Percentiles rank a stretch among this genome's conserved stretches.
Conservation (phyloP, 1,140 invertebrate genomes). For the Archivesica marissinica region DNA sequence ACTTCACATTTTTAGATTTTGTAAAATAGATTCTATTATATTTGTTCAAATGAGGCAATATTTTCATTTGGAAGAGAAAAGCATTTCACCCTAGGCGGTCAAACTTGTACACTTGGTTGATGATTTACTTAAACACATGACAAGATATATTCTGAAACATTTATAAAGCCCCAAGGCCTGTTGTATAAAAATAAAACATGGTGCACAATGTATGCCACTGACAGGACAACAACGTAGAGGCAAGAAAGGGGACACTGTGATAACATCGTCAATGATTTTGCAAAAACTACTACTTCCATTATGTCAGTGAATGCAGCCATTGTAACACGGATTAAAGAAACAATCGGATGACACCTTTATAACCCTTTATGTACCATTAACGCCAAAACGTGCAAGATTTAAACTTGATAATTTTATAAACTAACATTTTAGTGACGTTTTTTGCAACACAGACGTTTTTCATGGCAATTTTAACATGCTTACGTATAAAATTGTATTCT, state of each 20-base stretch:
- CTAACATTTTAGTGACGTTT: too few relatives aligned
- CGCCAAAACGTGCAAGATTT: neutral
- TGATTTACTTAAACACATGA: conserved; percentile 19
- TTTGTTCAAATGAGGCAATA: conserved; percentile 40
- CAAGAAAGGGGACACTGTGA: neutral
- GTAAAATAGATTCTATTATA: conserved; percentile 35
- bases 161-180: neutral
- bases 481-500: too few relatives aligned
- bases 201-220: neutral
- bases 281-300: conserved; percentile 16
- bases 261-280: conserved; percentile 2
- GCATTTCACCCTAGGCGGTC: conserved; percentile 21
- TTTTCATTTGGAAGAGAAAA: conserved; percentile 12
- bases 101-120: conserved; percentile 15
- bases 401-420: neutral
- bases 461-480: too few relatives aligned
- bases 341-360: conserved; percentile 24
- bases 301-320: neutral
- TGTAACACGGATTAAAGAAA: neutral
- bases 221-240: neutral
- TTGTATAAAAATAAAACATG: conserved; percentile 15
- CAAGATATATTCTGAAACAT: conserved; percentile 37
- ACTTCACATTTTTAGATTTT: neutral
- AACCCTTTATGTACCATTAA: neutral
- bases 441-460: too few relatives aligned